Conservation (phyloP, 2,113 vertebrate genomes). For the Hippolais icterina region DNA sequence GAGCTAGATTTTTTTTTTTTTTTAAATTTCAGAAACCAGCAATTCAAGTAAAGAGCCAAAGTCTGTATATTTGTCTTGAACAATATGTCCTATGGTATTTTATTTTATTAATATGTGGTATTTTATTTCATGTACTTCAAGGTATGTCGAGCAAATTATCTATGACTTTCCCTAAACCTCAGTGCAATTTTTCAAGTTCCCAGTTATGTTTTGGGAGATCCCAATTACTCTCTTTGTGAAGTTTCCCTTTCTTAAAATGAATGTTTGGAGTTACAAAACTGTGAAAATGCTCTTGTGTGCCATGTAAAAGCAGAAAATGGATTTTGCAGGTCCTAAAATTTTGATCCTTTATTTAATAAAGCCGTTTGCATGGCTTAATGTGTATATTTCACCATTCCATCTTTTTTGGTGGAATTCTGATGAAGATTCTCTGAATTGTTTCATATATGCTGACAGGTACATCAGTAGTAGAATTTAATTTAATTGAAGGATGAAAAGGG, state of each 20-base stretch:
- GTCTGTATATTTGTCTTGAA: background rate
- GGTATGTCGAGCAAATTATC: background rate
- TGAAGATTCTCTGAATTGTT: background rate
- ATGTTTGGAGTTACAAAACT: background rate
- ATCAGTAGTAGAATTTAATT: background rate
- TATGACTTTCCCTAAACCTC: background rate
- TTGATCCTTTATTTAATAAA: background rate
- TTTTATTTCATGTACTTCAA: conserved; percentile 7
- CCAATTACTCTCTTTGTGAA: conserved; percentile 23
- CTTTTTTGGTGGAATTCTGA: background rate
- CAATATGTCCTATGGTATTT: background rate
- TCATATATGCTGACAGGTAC: background rate
- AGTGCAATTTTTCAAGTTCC: background rate
- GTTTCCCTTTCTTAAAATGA: background rate
- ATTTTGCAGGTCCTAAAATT: background rate
- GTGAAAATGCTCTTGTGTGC: background rate
- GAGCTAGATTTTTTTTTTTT: background rate
- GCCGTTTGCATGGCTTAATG: background rate
- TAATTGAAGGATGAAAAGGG: background rate
- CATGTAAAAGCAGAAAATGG: background rate
- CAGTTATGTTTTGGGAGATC: background rate
- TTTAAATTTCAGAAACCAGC: background rate
- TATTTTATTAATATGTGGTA: too few relatives aligned
- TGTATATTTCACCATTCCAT: background rate
- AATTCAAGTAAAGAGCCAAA: background rate